Evolutionary conservation across 2,888 invertebrate species (phyloP).

Genomic region (Drosophila anomalata): DNA sequence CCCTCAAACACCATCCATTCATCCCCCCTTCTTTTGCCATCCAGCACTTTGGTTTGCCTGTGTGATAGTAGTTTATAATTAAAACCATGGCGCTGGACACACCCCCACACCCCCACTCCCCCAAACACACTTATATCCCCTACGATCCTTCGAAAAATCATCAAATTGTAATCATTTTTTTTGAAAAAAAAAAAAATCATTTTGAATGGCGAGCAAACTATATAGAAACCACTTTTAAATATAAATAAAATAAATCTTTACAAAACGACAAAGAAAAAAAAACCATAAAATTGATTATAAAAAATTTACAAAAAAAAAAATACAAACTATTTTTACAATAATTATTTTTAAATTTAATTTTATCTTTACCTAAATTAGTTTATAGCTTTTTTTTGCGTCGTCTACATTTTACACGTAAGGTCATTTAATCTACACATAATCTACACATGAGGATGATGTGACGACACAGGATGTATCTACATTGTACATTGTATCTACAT

Average conservation of each 20-base stretch:
- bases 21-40: slow-evolving; percentile 11
- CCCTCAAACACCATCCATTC: not conserved
- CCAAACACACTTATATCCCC: not conserved
- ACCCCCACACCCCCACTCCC: not conserved
- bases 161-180: slow-evolving; percentile 19
- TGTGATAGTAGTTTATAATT: slow-evolving; percentile 85
- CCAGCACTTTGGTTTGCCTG: slow-evolving; percentile 81
- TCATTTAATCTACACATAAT: slow-evolving; percentile 57
- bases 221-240: slow-evolving; percentile 35
- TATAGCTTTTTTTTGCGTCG: slow-evolving; percentile 62
- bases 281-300: slow-evolving; percentile 28
- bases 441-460: slow-evolving; percentile 35
- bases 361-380: slow-evolving; percentile 47
- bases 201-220: slow-evolving; percentile 58
- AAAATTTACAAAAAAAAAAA: slow-evolving; percentile 32
- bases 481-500: slow-evolving; percentile 74
- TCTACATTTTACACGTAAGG: slow-evolving; percentile 72
- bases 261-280: slow-evolving; percentile 6
- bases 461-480: slow-evolving; percentile 61
- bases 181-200: not conserved
- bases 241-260: slow-evolving; percentile 25
- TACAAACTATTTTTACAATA: slow-evolving; percentile 43
- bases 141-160: not conserved
- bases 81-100: slow-evolving; percentile 64
- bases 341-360: slow-evolving; percentile 65